Conservation (phyloP, 2,888 invertebrate species). For the Callosobruchus maculatus region DNA sequence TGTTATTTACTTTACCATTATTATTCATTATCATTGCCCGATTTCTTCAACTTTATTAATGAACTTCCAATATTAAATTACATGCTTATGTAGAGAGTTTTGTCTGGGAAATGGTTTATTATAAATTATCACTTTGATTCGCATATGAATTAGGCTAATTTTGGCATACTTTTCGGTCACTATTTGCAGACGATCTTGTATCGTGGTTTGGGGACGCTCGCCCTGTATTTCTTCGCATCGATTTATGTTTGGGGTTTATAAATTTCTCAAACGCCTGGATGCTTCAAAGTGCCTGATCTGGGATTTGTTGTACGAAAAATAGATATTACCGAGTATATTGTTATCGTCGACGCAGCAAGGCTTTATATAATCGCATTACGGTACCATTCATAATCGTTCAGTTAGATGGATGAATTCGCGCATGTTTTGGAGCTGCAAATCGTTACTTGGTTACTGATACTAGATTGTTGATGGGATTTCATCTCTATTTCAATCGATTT, state of each 20-base stretch:
- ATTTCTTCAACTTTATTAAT: no score
- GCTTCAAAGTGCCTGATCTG: background rate
- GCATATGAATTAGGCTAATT: no score
- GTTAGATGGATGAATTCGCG: background rate
- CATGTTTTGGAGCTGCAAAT: background rate
- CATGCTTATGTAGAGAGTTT: no score
- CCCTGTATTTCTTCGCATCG: no score
- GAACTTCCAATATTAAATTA: no score
- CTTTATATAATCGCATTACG: conserved; percentile 8
- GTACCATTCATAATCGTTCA: background rate
- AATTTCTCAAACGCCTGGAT: background rate
- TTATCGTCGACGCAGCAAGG: conserved; percentile 4
- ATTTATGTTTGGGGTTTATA: background rate
- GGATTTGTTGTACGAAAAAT: conserved; percentile 1
- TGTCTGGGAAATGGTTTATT: no score
- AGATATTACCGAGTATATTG: conserved; percentile 5
- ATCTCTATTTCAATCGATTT: background rate
- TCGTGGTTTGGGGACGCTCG: no score
- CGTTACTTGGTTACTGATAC: background rate
- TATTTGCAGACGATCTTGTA: no score
- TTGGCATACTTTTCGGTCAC: no score
- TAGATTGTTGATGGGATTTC: background rate
- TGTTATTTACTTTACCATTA: no score
- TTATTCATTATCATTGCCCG: no score
- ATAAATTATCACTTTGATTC: no score